phyloP scores from a whole-genome alignment of 2,888 invertebrate genomes.

The Teinopalpus imperialis region DNA sequence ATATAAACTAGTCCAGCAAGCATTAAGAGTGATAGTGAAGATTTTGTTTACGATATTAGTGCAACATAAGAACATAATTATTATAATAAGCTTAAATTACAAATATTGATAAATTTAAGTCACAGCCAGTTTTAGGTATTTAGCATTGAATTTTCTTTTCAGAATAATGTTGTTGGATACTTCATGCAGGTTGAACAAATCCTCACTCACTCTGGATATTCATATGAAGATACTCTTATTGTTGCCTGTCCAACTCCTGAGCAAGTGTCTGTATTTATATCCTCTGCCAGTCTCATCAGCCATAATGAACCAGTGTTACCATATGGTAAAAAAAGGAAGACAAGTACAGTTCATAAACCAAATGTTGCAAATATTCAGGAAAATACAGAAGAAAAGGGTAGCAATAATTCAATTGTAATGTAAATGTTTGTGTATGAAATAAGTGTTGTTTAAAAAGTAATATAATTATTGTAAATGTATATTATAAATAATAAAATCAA shows the following conservation, averaged over 20 bases:
- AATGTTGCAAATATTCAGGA: conserved; percentile 59
- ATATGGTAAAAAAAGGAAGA: conserved; percentile 65
- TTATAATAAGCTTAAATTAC: too few species aligned
- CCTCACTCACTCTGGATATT: conserved; percentile 87
- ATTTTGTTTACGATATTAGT: too few species aligned
- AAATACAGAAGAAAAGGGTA: conserved; percentile 31
- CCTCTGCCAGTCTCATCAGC: conserved; percentile 87
- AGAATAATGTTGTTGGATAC: conserved; percentile 93
- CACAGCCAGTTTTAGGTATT: background rate
- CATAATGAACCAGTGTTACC: conserved; percentile 70
- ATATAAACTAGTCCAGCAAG: too few species aligned
- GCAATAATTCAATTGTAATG: background rate
- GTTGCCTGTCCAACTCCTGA: conserved; percentile 96
- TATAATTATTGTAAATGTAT: background rate
- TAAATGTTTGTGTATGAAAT: too few species aligned
- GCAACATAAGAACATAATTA: too few species aligned
- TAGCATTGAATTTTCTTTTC: conserved; percentile 46
- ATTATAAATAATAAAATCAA: conserved; percentile 9
- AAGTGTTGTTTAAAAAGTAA: background rate
- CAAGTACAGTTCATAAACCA: conserved; percentile 54
- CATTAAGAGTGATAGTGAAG: too few species aligned
- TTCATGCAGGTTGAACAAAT: conserved; percentile 93
- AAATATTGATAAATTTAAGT: too few species aligned
- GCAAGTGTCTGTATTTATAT: conserved; percentile 94
- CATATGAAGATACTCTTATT: conserved; percentile 90